These are phyloP conservation scores for Drosophila malerkotliana DNA, from an alignment of 1,140 invertebrate genomes.

Conservation along the genomic window DNA sequence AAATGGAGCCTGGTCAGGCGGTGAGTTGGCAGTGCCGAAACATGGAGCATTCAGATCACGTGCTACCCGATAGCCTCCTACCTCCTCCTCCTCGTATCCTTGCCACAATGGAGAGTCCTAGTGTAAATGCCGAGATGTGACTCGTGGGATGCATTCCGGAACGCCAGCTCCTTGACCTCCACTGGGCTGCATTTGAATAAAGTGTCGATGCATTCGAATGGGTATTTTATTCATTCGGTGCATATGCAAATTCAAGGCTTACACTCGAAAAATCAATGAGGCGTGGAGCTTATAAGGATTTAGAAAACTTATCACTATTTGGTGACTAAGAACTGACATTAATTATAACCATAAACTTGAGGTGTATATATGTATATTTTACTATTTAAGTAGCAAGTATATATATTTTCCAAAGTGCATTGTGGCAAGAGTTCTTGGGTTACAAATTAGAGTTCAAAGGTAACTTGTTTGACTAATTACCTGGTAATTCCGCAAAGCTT, in stretches of 20 bases:
- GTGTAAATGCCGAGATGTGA: slow-evolving; percentile 3
- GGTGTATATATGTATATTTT: background rate
- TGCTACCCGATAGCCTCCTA: slow-evolving; percentile 15
- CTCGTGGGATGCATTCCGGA: slow-evolving; percentile 9
- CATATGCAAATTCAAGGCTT: background rate
- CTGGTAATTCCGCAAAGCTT: background rate
- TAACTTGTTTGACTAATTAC: background rate
- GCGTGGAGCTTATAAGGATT: no score
- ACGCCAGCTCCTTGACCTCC: slow-evolving; percentile 2
- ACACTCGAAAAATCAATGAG: slow-evolving; percentile 5
- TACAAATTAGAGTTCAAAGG: background rate
- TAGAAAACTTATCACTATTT: no score
- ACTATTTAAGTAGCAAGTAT: background rate
- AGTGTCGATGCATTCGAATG: slow-evolving; percentile 11
- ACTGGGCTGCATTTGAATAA: slow-evolving; percentile 12
- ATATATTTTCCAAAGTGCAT: background rate
- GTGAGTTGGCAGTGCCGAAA: background rate
- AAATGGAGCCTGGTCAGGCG: slow-evolving; percentile 50
- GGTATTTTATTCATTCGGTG: slow-evolving; percentile 14
- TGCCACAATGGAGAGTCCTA: background rate
- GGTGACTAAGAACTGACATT: no score
- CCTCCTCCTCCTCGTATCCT: background rate
- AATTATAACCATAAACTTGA: no score
- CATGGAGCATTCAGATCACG: slow-evolving; percentile 36
- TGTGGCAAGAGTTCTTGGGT: background rate